Evolutionary conservation across 2,113 vertebrate genomes (phyloP).

Genomic region (Acanthisitta chloris): DNA sequence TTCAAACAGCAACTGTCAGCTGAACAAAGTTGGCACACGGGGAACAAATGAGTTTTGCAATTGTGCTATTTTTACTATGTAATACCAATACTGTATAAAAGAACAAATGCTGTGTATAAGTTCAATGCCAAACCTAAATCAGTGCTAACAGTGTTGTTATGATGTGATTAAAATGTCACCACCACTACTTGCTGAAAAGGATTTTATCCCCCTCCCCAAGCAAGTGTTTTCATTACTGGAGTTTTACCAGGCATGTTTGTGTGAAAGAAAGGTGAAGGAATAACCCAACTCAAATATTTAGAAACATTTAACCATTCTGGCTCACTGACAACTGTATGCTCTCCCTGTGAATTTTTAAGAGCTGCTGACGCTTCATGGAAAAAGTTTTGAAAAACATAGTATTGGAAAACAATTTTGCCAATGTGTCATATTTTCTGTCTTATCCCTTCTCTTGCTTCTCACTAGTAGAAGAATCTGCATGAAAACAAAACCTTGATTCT

Average conservation of each 20-base stretch:
- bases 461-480: not conserved
- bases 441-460: slow-evolving; percentile 14
- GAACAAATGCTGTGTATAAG: slow-evolving; percentile 17
- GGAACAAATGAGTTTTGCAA: slow-evolving; percentile 69
- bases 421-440: slow-evolving; percentile 58
- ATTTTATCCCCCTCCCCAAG: not conserved
- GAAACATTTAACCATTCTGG: slow-evolving; percentile 23
- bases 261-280: slow-evolving; percentile 56
- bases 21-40: slow-evolving; percentile 49
- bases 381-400: slow-evolving; percentile 51
- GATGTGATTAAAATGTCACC: slow-evolving; percentile 43
- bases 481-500: slow-evolving; percentile 50
- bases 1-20: slow-evolving; percentile 51
- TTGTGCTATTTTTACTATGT: slow-evolving; percentile 50
- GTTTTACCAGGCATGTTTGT: slow-evolving; percentile 46
- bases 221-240: slow-evolving; percentile 59
- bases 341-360: slow-evolving; percentile 50
- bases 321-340: slow-evolving; percentile 31
- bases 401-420: slow-evolving; percentile 60
- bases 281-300: slow-evolving; percentile 50
- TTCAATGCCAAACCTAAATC: slow-evolving; percentile 46
- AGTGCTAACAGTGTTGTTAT: slow-evolving; percentile 1
- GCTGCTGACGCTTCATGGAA: slow-evolving; percentile 50
- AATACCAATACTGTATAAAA: slow-evolving; percentile 42
- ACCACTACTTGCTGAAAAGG: slow-evolving; percentile 1